Percentiles rank a stretch among this genome's conserved stretches.
Evolutionary conservation across 2,888 invertebrate species (phyloP).

Genomic region (Carcina quercana): DNA sequence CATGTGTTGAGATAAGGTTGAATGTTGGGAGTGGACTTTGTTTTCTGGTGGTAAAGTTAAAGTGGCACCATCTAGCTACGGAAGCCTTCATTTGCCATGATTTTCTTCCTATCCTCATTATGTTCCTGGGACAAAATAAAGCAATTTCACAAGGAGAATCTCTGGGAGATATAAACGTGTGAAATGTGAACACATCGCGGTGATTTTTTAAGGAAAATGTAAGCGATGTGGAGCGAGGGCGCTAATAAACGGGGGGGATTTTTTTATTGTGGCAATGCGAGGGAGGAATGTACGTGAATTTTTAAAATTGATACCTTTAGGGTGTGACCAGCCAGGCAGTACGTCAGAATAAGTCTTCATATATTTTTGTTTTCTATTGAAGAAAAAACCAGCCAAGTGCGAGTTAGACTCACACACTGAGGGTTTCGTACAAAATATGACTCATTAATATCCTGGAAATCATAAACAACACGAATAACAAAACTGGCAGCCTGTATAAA

Average conservation of each 20-base stretch:
- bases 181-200: conserved; percentile 11
- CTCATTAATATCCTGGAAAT: too few relatives aligned
- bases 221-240: conserved; percentile 1
- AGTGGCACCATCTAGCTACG: conserved; percentile 17
- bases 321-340: too few relatives aligned
- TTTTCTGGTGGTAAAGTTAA: not conserved
- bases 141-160: conserved; percentile 33
- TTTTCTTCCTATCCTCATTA: conserved; percentile 38
- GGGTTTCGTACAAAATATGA: too few relatives aligned
- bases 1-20: not conserved
- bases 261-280: too few relatives aligned
- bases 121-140: conserved; percentile 31
- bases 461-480: too few relatives aligned
- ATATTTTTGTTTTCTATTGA: too few relatives aligned
- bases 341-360: too few relatives aligned
- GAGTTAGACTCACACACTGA: too few relatives aligned
- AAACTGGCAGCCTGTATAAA: too few relatives aligned
- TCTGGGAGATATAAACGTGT: conserved; percentile 11
- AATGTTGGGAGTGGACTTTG: not conserved
- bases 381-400: too few relatives aligned
- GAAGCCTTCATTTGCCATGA: conserved; percentile 36
- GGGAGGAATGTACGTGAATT: too few relatives aligned
- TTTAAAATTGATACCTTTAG: too few relatives aligned
- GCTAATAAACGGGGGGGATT: not conserved
- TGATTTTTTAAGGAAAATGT: conserved; percentile 12